Percentiles rank a stretch among this genome's conserved stretches.
Conservation (phyloP, 30 jellyfish, hydroid and myxozoan species). For the Hydractinia symbiolongicarpus region DNA sequence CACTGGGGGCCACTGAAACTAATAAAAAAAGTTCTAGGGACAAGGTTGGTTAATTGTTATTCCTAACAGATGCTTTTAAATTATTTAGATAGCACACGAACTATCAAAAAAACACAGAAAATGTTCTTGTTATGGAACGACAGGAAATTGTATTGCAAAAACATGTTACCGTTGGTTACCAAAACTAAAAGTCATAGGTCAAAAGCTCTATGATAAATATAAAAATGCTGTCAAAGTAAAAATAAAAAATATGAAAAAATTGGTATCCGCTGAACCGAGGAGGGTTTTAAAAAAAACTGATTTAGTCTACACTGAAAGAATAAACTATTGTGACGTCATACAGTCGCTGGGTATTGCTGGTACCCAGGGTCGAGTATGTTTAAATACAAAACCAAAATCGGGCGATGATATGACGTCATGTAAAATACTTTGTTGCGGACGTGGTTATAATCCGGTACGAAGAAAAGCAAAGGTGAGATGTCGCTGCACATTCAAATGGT, state of each 20-base stretch:
- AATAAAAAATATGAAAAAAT: not conserved
- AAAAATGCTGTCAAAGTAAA: not conserved
- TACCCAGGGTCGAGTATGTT: slow-evolving; percentile 14
- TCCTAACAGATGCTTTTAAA: too few species aligned
- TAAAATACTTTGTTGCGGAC: slow-evolving; percentile 13
- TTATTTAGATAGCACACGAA: not conserved
- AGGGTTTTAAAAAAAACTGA: not conserved
- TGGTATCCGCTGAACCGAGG: not conserved
- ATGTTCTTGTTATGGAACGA: slow-evolving; percentile 15
- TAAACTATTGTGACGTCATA: slow-evolving; percentile 6
- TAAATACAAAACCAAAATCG: not conserved
- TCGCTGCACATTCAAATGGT: slow-evolving; percentile 21
- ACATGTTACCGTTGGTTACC: slow-evolving; percentile 22
- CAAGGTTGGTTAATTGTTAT: too few species aligned
- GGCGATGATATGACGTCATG: slow-evolving; percentile 21
- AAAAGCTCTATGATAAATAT: slow-evolving; percentile 6
- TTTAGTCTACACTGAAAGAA: slow-evolving; percentile 17
- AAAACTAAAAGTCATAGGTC: not conserved
- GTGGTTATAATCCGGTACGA: not conserved
- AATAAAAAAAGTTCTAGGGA: too few species aligned
- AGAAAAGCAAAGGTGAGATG: not conserved
- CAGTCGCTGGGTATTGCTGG: slow-evolving; percentile 14
- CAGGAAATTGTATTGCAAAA: slow-evolving; percentile 17
- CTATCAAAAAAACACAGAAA: not conserved
- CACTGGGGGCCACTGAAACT: too few species aligned